Evolutionary conservation across 2,797 vertebrate species (phyloP), one percentile per base, ranked within the genome.

Genomic region (Eurystomus glaucurus): DNA sequence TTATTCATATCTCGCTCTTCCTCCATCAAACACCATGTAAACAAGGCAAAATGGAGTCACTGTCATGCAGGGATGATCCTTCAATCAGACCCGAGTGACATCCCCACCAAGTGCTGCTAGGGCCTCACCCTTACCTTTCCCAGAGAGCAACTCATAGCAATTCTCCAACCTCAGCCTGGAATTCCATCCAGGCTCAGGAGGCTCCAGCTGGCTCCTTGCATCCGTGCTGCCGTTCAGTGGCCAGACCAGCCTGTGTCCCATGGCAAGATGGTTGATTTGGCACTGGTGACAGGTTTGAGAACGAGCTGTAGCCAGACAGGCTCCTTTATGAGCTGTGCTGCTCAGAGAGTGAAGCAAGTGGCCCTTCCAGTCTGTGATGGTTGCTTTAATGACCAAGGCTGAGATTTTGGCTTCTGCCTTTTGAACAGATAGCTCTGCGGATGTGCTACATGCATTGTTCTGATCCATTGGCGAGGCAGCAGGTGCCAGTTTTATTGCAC

Each of bases 171-270:
- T 37, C 74, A 48, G 33, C 54, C 35, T 23, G 51, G 25, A 76
- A 37, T 15, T 23, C 51, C 23, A 46, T 29, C 45, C 71, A 21
- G 29, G 33, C 46, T 76, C 58, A 16, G 35, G 57, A 65, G 23
- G 20, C 23, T 41, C 60, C 57, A 12, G 39, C 7, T 1, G 0
- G 29, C 28, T 58, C 46, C 33, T 21, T 4, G 33, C 46, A 52
- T 23, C 3, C 0, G 21, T 28, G 25, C 18, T 43, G 31, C 39
- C 15, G 0, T 68, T 52, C 68, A 41, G 35, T 6, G 0, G 57
- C 33, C 11, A 74, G 31, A 29, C 13, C 46, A 18, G 29, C 48
- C 75, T 11, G 11, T 0, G 3, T 22, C 76, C 48, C 61, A 5
- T 0, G 5, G 50, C 29, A 51, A 62, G 68, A n/a, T 3, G 51